Conservation (phyloP, 2,797 vertebrate species). For the Manis pentadactyla region DNA sequence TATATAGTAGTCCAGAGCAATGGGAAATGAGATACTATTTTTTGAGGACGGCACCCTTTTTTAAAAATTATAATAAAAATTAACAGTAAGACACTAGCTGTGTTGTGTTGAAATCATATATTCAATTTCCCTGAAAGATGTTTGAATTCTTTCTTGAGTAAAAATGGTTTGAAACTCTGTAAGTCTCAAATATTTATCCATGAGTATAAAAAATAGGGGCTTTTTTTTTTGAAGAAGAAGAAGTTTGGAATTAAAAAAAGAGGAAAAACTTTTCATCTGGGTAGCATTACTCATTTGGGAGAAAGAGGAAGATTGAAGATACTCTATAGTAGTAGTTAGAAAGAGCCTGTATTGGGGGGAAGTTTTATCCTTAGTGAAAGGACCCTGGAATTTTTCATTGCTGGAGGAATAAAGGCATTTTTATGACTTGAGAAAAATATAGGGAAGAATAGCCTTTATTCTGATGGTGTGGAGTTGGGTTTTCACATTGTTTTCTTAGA, state of each 20-base stretch:
- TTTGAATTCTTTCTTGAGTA: conserved; percentile 36
- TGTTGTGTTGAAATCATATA: neutral
- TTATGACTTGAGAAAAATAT: neutral
- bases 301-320: neutral
- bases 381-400: neutral
- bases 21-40: neutral
- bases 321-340: neutral
- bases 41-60: neutral
- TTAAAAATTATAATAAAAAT: neutral
- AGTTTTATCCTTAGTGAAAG: neutral
- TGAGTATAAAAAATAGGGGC: neutral
- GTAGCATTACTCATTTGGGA: neutral
- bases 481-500: neutral
- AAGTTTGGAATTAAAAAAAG: neutral
- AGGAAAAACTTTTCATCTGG: neutral
- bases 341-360: neutral
- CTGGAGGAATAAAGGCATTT: neutral
- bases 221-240: neutral
- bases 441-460: neutral
- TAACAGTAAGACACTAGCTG: neutral
- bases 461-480: neutral
- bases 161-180: neutral
- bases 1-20: neutral
- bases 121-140: neutral
- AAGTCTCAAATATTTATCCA: neutral